phyloP scores from a whole-genome alignment of 2,888 invertebrate species.

The Steinernema carpocapsae region DNA sequence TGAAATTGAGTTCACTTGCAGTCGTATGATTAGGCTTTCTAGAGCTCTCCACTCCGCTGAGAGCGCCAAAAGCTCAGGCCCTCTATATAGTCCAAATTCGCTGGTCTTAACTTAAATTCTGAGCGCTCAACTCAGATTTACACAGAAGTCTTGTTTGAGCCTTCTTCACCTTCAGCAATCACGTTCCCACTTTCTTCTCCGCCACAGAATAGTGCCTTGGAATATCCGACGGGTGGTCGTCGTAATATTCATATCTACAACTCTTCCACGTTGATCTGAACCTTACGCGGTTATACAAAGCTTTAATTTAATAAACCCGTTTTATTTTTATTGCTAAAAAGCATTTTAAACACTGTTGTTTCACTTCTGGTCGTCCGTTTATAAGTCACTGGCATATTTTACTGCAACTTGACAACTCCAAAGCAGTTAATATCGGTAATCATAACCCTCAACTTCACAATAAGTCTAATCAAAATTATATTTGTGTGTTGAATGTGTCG shows the following conservation, averaged over 20 bases:
- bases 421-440: too few species aligned
- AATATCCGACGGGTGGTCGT: conserved; percentile 27
- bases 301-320: conserved; percentile 18
- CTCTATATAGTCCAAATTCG: background rate
- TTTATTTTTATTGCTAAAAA: background rate
- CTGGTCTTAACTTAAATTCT: background rate
- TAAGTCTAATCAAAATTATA: too few species aligned
- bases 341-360: too few species aligned
- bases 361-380: too few species aligned
- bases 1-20: background rate
- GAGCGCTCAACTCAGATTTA: background rate
- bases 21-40: background rate
- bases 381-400: too few species aligned
- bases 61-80: background rate
- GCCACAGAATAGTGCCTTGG: conserved; percentile 30
- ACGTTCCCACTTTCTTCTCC: background rate
- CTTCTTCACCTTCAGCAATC: background rate
- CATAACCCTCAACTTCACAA: too few species aligned
- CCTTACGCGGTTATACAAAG: conserved; percentile 12
- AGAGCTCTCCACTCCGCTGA: background rate
- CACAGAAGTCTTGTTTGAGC: background rate
- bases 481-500: too few species aligned
- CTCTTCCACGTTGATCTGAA: conserved; percentile 15
- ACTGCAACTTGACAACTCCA: too few species aligned
- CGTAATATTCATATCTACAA: conserved; percentile 6